A percentile compares a stretch with the other conserved stretches of the same genome.
These are phyloP conservation scores for Tetramorium parvispinum DNA, from an alignment of 1,140 invertebrate genomes.

Conservation along the genomic window DNA sequence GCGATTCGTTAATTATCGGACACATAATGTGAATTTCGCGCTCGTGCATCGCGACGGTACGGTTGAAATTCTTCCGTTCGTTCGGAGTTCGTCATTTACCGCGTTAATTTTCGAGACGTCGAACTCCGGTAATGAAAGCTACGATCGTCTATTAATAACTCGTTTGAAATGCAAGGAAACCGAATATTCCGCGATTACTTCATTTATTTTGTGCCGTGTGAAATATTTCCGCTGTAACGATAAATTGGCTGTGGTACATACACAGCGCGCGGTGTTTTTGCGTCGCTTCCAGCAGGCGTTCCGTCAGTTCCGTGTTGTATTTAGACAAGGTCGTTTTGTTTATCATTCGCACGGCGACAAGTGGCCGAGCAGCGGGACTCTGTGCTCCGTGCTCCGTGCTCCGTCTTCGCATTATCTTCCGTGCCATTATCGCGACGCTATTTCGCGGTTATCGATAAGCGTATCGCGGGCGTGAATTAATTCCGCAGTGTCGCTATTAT, in stretches of 20 bases:
- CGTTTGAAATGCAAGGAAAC: neutral
- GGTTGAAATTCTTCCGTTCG: neutral
- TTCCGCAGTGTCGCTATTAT: neutral
- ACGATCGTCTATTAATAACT: neutral
- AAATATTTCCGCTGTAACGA: neutral
- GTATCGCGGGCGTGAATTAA: neutral
- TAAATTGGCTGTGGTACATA: neutral
- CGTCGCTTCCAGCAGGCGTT: too few relatives aligned
- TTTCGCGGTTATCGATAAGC: neutral
- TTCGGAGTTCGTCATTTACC: neutral
- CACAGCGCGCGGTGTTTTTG: too few relatives aligned
- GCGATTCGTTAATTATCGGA: constrained; percentile 11
- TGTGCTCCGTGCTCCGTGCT: too few relatives aligned
- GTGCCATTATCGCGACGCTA: too few relatives aligned
- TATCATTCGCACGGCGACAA: too few relatives aligned
- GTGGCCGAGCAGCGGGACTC: too few relatives aligned
- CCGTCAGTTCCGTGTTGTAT: too few relatives aligned
- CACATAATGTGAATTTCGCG: neutral
- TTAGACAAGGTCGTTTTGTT: too few relatives aligned
- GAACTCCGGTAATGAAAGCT: neutral
- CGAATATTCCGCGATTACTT: neutral
- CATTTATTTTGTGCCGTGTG: neutral
- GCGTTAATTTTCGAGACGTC: constrained; percentile 1
- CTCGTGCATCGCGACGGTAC: neutral
- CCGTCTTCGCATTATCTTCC: too few relatives aligned